A percentile compares a stretch with the other conserved stretches of the same genome.
Evolutionary conservation across 2,797 vertebrate genomes (phyloP).

Genomic region (Psittacula echo): DNA sequence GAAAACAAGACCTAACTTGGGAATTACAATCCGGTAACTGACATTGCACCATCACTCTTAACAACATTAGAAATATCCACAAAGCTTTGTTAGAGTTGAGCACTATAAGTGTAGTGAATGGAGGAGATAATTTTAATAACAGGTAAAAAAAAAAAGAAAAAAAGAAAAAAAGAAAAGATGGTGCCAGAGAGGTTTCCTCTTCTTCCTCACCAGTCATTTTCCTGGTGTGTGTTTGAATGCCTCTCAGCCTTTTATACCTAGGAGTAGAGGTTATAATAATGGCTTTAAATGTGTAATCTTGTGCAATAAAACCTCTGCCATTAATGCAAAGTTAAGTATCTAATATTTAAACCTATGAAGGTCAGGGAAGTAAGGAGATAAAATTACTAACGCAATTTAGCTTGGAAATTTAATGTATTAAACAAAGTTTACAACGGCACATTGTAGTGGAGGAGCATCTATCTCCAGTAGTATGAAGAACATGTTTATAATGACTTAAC

Average conservation of each 20-base stretch:
- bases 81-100: background rate
- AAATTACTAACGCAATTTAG: constrained; percentile 46
- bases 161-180: background rate
- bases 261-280: constrained; percentile 52
- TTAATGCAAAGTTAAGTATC: constrained; percentile 63
- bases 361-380: constrained; percentile 47
- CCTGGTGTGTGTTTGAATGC: background rate
- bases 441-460: background rate
- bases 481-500: constrained; percentile 33
- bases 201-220: background rate
- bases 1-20: background rate
- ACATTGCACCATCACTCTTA: background rate
- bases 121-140: background rate
- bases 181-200: background rate
- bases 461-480: constrained; percentile 16
- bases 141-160: background rate
- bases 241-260: constrained; percentile 5
- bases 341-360: constrained; percentile 57
- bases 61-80: background rate
- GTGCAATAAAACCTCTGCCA: constrained; percentile 35
- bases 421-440: constrained; percentile 29
- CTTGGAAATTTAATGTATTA: constrained; percentile 49
- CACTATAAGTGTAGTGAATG: background rate
- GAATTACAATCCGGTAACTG: background rate
- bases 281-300: constrained; percentile 48